Base-by-base conservation (phyloP, 2,888 invertebrate species). In the Venusia cambrica region DNA sequence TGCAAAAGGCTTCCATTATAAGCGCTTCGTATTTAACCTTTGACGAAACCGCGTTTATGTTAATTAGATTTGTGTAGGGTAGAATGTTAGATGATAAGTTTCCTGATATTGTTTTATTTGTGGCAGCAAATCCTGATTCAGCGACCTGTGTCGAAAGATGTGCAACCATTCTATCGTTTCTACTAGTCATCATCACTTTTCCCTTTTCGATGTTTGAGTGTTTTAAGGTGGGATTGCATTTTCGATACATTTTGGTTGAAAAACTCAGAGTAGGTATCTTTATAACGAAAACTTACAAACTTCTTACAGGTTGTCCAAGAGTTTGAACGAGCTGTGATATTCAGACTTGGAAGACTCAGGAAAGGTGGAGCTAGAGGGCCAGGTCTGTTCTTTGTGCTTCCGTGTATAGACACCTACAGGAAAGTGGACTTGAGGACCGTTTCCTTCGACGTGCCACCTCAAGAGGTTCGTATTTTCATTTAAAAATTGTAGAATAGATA, bases 401-500 rank as follows among this genome's bases (percentile, higher is more conserved):
- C 98, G 0, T 99, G 98, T 75, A 94, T 98, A 33, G 98, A 97
- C 69, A 93, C 92, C 24, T 98, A 97, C 72, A 92, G 94, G 37
- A 97, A 95, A 75, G 96, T 98, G 19, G 98, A 98, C 76, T 85
- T 98, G 36, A 90, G 98, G 45, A 97, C 97, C 0, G 95, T 98
- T 0, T 96, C 97, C 0, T 98, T 98, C 67, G 97, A 98, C 80
- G 97, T 98, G 0, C 97, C 98, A 21, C 97, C 97, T 0, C 98
- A 98, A 88, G 97, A 98, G 90, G 96, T 97, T 73, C 58, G 57
- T 54, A 9, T 41, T 10, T 6, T 21, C 4, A n/a, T n/a, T n/a
- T n/a, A n/a, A n/a, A n/a, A n/a, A n/a, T n/a, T n/a, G n/a, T n/a
- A n/a, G n/a, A n/a, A n/a, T n/a, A n/a, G n/a, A n/a, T n/a, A n/a